Conservation (phyloP, 2,797 vertebrate species). For the Peromyscus melanophrys region DNA sequence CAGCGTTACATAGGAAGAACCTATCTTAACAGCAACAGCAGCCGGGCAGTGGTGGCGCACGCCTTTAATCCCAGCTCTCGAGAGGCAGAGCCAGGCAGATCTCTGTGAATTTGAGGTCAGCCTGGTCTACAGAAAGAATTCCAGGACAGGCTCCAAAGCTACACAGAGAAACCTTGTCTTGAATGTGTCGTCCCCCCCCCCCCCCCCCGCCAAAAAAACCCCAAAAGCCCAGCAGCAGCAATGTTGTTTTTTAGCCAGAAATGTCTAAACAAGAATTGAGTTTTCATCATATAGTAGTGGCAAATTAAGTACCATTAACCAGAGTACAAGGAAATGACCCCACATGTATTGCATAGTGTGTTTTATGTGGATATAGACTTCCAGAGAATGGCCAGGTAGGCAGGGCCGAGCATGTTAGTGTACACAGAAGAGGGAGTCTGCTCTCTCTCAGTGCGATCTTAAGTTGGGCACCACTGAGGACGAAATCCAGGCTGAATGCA, state of each 20-base stretch:
- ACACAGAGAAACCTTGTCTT: too few relatives aligned
- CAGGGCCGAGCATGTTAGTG: background rate
- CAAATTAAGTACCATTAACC: background rate
- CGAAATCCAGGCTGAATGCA: background rate
- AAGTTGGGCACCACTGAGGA: background rate
- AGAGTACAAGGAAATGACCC: background rate
- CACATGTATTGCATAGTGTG: background rate
- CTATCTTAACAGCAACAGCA: background rate
- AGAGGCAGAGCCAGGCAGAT: too few relatives aligned
- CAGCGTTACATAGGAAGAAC: background rate
- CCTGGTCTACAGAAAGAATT: too few relatives aligned
- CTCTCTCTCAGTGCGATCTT: background rate
- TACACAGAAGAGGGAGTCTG: background rate
- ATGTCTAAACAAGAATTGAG: conserved; percentile 16
- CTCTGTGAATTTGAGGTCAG: too few relatives aligned
- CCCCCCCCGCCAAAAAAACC: too few relatives aligned
- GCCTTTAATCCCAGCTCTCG: too few relatives aligned
- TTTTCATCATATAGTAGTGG: conserved; percentile 21
- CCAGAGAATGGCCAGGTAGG: background rate
- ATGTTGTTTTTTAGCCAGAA: background rate
- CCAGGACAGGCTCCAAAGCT: too few relatives aligned
- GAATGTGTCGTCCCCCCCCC: too few relatives aligned
- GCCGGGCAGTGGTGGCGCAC: too few relatives aligned
- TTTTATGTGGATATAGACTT: background rate
- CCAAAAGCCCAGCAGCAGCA: background rate